Base-by-base conservation (phyloP, 2,113 vertebrate genomes). In the Ardeotis arabs region DNA sequence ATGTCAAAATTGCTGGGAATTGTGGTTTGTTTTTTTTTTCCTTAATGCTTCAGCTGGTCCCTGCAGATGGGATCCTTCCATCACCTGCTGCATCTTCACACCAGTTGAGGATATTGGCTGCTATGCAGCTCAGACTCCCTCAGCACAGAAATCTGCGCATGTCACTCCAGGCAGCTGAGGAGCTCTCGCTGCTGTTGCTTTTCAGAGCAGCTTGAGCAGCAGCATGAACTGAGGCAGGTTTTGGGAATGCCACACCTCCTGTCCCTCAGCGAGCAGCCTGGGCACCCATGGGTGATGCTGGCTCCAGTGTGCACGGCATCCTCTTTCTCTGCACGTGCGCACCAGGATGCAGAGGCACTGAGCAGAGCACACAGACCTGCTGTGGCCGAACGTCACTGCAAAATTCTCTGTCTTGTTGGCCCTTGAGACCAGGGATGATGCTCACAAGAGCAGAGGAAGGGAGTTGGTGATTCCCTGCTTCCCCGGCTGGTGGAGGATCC, bases 131-230 rank as follows among this genome's bases (percentile, higher is more conserved):
- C 1, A 7, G 31, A 31, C n/a, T 39, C 0, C 1, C 70, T 10
- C 59, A 37, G 53, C 33, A 1, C 14, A 23, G 62, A 18, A 19
- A 13, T 12, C 0, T 2, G 45, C 7, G 72, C 0, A 1, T 11
- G 44, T 63, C 1, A 4, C 53, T 59, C 81, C 7, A 6, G 55
- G 75, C 25, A 37, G 35, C 56, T 8, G 11, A 50, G 12, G 1
- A 8, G 58, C 75, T 74, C 64, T 47, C 4, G 0, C 33, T 5
- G 27, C 52, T 35, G 25, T 29, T 52, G 58, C 16, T 64, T 69
- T 35, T 44, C 45, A 31, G 28, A 80, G 67, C 63, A 74, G 39
- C 47, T 64, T 17, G 56, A 74, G 56, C 39, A 50, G 66, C 76
- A 60, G 27, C 4, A 1, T 3, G n/a, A 55, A 7, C 35, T n/a